Evolutionary conservation across 2,113 vertebrate species (phyloP), one percentile per base, ranked within the genome.

Genomic region (Casuarius casuarius): DNA sequence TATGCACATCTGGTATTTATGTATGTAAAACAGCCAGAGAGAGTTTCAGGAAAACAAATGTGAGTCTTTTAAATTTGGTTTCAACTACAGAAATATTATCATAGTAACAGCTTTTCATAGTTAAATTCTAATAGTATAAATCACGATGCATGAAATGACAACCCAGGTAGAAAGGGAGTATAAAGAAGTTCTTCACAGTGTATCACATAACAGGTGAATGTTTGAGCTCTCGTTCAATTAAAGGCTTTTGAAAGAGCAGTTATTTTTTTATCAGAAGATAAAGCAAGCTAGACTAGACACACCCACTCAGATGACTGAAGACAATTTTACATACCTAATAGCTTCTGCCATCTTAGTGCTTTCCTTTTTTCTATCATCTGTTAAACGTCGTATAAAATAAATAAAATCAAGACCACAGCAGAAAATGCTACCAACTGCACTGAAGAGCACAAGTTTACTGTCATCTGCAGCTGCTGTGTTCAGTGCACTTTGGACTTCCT

Each of bases 261-360:
- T 56, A 73, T 14, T 54, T 54, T 25, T 73, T 73, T 54, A 65
- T 40, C 62, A 68, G 58, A 25, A 87, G 49, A 22, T 6, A 82
- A 71, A 78, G 6, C 44, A 84, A 79, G n/a, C 15, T 68, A 89
- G 61, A 51, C 65, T 35, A 52, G 21, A 31, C 2, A 65, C 7
- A 48, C 5, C 71, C 3, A 4, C 46, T 52, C 48, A 46, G 84
- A 65, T 59, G 40, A 90, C 17, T 73, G 56, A 80, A 66, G 79
- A 58, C 1, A 31, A 12, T 9, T 52, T 83, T 84, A 97, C 98
- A 65, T 98, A 99, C 99, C 99, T 98, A 97, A 99, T 99, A 62
- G 98, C 99, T 97, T 99, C 99, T 3, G 99, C 99, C 99, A 99
- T 99, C 96, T 99, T 99, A 95, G 99, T 98, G 98, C 99, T 99